phyloP scores from a whole-genome alignment of 2,888 invertebrate species.

The Melanophora roralis region DNA sequence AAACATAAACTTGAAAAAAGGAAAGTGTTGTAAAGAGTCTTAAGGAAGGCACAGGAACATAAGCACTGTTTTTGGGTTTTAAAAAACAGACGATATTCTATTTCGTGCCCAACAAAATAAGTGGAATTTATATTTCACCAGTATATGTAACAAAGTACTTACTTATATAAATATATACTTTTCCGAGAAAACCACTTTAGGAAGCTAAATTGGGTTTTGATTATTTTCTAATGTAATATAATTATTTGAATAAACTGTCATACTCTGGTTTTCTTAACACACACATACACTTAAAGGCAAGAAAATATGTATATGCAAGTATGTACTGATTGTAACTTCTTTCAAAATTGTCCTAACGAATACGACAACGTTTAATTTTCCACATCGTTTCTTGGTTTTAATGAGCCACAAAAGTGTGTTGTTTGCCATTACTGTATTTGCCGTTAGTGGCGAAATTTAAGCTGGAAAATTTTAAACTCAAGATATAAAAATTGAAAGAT shows the following conservation, averaged over 20 bases:
- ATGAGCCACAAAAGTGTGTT: constrained; percentile 65
- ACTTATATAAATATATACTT: too few species aligned
- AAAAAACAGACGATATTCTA: too few species aligned
- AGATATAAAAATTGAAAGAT: constrained; percentile 35
- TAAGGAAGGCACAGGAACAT: not conserved
- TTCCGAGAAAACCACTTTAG: too few species aligned
- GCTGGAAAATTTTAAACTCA: constrained; percentile 1
- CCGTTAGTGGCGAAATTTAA: constrained; percentile 32
- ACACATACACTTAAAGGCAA: not conserved
- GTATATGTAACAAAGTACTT: too few species aligned
- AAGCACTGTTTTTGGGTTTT: not conserved
- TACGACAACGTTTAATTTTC: constrained; percentile 59
- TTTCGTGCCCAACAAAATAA: too few species aligned
- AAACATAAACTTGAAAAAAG: not conserved
- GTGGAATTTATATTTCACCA: too few species aligned
- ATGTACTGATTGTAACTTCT: not conserved
- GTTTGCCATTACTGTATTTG: constrained; percentile 38
- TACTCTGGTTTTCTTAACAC: not conserved
- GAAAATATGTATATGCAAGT: not conserved
- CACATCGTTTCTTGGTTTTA: constrained; percentile 64
- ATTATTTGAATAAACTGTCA: too few species aligned
- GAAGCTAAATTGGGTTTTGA: too few species aligned
- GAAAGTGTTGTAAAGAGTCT: not conserved
- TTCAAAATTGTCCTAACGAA: constrained; percentile 5
- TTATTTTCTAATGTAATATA: too few species aligned